Base-by-base conservation (phyloP, 2,888 invertebrate species). In the Eueremaeus valkanovi region DNA sequence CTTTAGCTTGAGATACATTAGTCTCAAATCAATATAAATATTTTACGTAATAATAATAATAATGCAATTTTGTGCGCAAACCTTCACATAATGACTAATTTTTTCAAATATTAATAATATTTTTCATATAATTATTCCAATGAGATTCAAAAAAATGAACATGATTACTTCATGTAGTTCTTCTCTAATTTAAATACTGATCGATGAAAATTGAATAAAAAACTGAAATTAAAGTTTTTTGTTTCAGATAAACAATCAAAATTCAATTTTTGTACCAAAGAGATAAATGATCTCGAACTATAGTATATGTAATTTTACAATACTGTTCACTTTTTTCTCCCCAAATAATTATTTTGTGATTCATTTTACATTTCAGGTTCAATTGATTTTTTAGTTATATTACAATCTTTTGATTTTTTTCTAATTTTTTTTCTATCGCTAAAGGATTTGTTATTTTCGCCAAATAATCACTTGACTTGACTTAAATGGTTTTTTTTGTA, bases 201-300 rank as follows among this genome's bases (percentile, higher is more conserved):
- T n/a, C n/a, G n/a, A n/a, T n/a, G n/a, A n/a, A n/a, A n/a, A 3
- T 55, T 55, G 11, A 55, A 55, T 55, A 9, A 55, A 24, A 55
- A 6, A 9, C 27, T 21, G n/a, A n/a, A 55, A 45, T n/a, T n/a
- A n/a, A n/a, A n/a, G n/a, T n/a, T n/a, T n/a, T n/a, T n/a, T n/a
- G n/a, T n/a, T n/a, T n/a, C n/a, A n/a, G n/a, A n/a, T n/a, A n/a
- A n/a, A n/a, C n/a, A 51, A 51, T 51, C 51, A 18, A 51, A 51
- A 21, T 45, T 45, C 5, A 45, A 45, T 51, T 61, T 61, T 61
- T 8, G 33, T 66, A 66, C 66, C 66, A 66, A 66, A 66, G 36
- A 66, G 66, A 66, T 40, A 36, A 66, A 66, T 66, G 66, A 66
- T 66, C 66, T 66, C 66, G 36, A 36, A 18, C 27, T 36, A 18